Base-by-base conservation (phyloP, 2,113 vertebrate species). In the Clarias macrocephalus region DNA sequence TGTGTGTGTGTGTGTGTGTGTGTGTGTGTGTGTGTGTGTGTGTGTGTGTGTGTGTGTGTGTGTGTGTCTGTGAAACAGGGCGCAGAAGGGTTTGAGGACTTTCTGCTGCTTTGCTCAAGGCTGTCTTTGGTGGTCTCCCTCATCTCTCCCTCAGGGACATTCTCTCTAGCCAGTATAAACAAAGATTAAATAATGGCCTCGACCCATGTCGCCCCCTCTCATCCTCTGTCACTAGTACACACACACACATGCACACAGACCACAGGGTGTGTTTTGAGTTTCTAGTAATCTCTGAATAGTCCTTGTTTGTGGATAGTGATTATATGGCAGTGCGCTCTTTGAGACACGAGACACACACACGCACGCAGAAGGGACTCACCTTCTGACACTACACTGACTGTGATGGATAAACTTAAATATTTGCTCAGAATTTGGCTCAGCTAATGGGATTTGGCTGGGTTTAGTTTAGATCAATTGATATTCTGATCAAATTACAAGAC, bases 281-380 rank as follows among this genome's bases (percentile, higher is more conserved):
- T 90, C 76, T 70, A 52, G 70, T 89, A 85, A 87, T 70, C 84
- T 54, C 68, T 83, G 88, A 88, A 88, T 84, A 88, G 88, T 81
- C 73, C 42, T 86, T 88, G 81, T 90, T 90, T 90, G 81, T 91
- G 70, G 42, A 80, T 84, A 86, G 68, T 84, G 73, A 86, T 90
- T 90, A 87, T 85, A 89, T 57, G 73, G 86, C 59, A 84, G 80
- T 82, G 63, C 81, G 57, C 80, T 72, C 30, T 68, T 52, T 75
- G 28, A 87, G 57, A 82, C 23, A 82, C 37, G 30, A 76, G 1
- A n/a, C 42, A n/a, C 21, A 28, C 33, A 52, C 21, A 68, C 48
- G 73, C 70, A 54, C 3, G 5, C 62, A 30, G 42, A 30, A 33
- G 30, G 66, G 57, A 83, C 56, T 52, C 82, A 70, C 30, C 54